phyloP scores from a whole-genome alignment of 1,140 invertebrate species.

The Polyergus mexicanus region DNA sequence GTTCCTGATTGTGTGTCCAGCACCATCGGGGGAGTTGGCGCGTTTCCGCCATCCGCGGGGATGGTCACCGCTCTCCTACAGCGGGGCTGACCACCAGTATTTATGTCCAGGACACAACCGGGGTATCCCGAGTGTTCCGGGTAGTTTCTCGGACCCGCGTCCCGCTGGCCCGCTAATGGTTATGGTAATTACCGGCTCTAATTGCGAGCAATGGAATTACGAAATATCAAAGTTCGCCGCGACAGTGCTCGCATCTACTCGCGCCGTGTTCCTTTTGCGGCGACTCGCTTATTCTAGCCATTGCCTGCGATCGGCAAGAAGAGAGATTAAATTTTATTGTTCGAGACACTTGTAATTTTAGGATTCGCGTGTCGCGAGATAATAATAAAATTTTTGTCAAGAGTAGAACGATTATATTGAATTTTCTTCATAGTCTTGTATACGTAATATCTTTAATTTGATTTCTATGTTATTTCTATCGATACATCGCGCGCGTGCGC shows the following conservation, averaged over 20 bases:
- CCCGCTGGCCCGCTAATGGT: conserved; percentile 83
- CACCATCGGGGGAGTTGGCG: conserved; percentile 70
- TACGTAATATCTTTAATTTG: conserved; percentile 16
- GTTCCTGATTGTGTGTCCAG: conserved; percentile 82
- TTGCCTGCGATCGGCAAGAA: conserved; percentile 57
- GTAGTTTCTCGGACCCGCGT: conserved; percentile 73
- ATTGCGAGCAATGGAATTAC: conserved; percentile 86
- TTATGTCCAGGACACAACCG: conserved; percentile 80
- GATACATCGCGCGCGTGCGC: no score
- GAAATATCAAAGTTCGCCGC: conserved; percentile 85
- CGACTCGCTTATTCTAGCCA: conserved; percentile 15
- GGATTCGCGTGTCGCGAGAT: background rate
- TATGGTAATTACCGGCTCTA: conserved; percentile 86
- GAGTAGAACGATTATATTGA: background rate
- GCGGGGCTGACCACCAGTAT: conserved; percentile 79
- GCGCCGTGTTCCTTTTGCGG: conserved; percentile 58
- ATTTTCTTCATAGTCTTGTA: background rate
- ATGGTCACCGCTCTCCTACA: conserved; percentile 67
- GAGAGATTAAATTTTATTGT: conserved; percentile 19
- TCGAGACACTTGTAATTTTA: background rate
- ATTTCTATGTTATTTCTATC: background rate
- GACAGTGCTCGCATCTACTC: conserved; percentile 68
- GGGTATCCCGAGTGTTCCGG: conserved; percentile 75
- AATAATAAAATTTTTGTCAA: background rate
- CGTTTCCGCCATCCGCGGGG: conserved; percentile 60